A percentile compares a stretch with the other conserved stretches of the same genome.
phyloP scores from a whole-genome alignment of 2,797 vertebrate genomes.

The Morelia viridis region DNA sequence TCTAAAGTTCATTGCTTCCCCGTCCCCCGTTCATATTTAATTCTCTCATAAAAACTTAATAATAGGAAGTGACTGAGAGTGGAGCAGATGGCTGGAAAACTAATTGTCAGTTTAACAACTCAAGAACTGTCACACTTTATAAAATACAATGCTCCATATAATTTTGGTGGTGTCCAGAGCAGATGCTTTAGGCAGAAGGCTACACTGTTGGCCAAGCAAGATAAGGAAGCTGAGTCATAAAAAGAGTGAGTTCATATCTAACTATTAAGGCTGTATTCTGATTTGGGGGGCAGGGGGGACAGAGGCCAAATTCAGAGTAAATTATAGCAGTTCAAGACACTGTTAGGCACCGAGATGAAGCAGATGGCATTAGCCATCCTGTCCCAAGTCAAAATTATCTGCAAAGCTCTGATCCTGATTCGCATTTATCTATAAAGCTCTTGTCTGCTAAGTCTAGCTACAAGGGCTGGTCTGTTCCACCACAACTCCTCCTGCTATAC shows the following conservation, averaged over 20 bases:
- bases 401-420: not conserved
- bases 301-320: not conserved
- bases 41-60: not conserved
- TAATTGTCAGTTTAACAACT: not conserved
- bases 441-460: not conserved
- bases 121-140: not conserved
- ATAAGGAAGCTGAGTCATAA: slow-evolving; percentile 22
- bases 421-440: not conserved
- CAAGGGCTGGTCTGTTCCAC: not conserved
- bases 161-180: not conserved
- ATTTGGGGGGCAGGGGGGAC: not conserved
- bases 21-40: not conserved
- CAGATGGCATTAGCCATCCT: not conserved
- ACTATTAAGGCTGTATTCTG: not conserved
- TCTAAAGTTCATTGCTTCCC: not conserved
- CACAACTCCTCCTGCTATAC: not conserved
- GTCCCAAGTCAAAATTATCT: not conserved
- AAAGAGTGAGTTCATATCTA: not conserved
- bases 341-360: not conserved
- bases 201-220: not conserved
- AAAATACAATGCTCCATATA: not conserved
- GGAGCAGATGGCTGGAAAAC: not conserved
- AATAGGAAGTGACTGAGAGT: not conserved
- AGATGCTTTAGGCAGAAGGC: slow-evolving; percentile 1
- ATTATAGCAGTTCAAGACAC: not conserved